A percentile compares a stretch with the other conserved stretches of the same genome.
Evolutionary conservation across 2,113 vertebrate genomes (phyloP).

Genomic region (Brachirus orientalis): DNA sequence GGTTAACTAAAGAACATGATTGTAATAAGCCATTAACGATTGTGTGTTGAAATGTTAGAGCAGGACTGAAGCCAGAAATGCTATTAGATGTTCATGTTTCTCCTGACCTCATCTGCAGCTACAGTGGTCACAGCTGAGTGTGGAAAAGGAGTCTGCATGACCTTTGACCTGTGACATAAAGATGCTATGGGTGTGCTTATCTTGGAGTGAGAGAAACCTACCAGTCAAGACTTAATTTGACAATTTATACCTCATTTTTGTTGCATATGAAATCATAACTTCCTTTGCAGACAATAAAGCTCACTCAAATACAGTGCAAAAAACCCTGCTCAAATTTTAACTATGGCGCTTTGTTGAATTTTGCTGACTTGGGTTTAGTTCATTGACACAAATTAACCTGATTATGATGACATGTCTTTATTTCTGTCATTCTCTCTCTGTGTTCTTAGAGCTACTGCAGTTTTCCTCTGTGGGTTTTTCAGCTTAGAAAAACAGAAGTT

Average conservation of each 20-base stretch:
- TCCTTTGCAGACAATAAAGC: conserved; percentile 14
- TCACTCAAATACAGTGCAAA: conserved; percentile 14
- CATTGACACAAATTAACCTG: conserved; percentile 44
- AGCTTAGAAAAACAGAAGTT: conserved; percentile 46
- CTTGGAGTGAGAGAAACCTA: conserved; percentile 42
- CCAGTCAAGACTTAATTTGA: conserved; percentile 2
- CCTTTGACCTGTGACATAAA: conserved; percentile 16
- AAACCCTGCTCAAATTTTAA: conserved; percentile 41
- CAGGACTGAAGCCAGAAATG: conserved; percentile 44
- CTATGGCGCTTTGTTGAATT: conserved; percentile 52
- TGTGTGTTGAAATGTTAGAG: conserved; percentile 40
- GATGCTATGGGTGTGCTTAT: conserved; percentile 72
- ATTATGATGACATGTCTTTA: conserved; percentile 53
- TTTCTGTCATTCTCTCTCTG: conserved; percentile 19
- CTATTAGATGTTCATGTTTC: conserved; percentile 1
- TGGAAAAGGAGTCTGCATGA: conserved; percentile 15
- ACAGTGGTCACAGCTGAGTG: conserved; percentile 37
- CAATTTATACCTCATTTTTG: not conserved
- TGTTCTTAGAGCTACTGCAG: conserved; percentile 34
- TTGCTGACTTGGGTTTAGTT: conserved; percentile 18
- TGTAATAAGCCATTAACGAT: conserved; percentile 63
- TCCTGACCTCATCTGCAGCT: conserved; percentile 46
- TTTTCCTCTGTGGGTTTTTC: conserved; percentile 44
- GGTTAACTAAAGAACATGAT: conserved; percentile 42
- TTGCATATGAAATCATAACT: conserved; percentile 5